Percentiles rank a stretch among this genome's conserved stretches.
Conservation (phyloP, 2,888 invertebrate species). For the Teleiodes luculella region DNA sequence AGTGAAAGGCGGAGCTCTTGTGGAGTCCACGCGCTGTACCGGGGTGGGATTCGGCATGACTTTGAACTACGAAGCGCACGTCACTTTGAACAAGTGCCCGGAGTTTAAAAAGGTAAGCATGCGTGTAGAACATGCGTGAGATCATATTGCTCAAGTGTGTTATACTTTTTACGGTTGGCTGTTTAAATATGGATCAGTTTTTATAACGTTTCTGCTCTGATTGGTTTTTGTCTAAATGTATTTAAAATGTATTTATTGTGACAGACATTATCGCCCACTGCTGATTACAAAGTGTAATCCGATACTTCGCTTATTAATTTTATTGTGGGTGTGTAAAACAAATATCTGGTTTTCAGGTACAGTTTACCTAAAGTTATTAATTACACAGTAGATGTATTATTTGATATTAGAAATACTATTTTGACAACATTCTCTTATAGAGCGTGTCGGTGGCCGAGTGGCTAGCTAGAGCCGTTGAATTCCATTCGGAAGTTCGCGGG, state of each 20-base stretch:
- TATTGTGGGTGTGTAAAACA: conserved; percentile 23
- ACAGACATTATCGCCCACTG: conserved; percentile 1
- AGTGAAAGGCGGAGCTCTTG: conserved; percentile 60
- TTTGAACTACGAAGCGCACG: conserved; percentile 81
- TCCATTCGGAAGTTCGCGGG: too few species aligned
- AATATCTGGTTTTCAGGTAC: not conserved
- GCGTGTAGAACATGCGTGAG: not conserved
- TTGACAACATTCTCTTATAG: too few species aligned
- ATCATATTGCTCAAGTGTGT: too few species aligned
- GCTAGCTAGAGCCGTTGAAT: too few species aligned
- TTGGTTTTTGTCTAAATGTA: not conserved
- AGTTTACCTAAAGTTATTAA: not conserved
- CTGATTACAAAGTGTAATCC: not conserved
- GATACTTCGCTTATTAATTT: conserved; percentile 6
- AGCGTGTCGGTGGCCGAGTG: too few species aligned
- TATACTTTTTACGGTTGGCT: not conserved
- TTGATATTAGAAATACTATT: too few species aligned
- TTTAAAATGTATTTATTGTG: conserved; percentile 1
- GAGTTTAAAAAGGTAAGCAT: conserved; percentile 59
- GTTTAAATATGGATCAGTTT: not conserved
- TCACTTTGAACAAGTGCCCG: conserved; percentile 79
- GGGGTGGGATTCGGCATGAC: conserved; percentile 80
- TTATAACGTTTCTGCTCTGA: not conserved
- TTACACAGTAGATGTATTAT: too few species aligned
- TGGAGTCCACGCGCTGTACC: conserved; percentile 77